Conservation (phyloP, 2,888 invertebrate species). For the Hirtodrosophila confusa region DNA sequence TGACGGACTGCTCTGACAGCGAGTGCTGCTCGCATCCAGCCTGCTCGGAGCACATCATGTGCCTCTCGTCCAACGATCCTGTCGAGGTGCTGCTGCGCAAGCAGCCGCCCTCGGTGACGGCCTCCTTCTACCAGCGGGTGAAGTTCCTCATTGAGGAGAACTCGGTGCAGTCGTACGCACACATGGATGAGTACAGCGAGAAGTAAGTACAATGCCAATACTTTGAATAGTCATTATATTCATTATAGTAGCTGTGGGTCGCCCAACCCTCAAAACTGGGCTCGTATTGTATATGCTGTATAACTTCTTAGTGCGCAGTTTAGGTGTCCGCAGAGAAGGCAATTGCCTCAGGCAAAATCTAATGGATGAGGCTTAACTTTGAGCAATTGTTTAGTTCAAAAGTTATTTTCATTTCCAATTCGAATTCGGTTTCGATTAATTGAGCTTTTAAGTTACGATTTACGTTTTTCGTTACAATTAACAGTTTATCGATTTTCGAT, state of each 20-base stretch:
- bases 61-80: conserved; percentile 97
- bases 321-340: conserved; percentile 33
- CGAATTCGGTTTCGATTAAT: conserved; percentile 22
- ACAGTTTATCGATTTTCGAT: conserved; percentile 20
- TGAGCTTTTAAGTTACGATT: conserved; percentile 20
- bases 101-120: conserved; percentile 97
- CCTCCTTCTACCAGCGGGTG: conserved; percentile 98
- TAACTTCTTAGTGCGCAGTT: conserved; percentile 54
- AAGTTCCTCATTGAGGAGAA: conserved; percentile 99
- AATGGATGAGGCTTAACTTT: conserved; percentile 40
- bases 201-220: conserved; percentile 89
- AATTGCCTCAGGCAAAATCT: conserved; percentile 16
- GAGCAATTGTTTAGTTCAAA: conserved; percentile 31
- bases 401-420: conserved; percentile 11
- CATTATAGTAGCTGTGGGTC: conserved; percentile 11
- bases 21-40: conserved; percentile 97
- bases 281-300: conserved; percentile 35
- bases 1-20: conserved; percentile 99
- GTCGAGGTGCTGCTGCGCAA: conserved; percentile 97
- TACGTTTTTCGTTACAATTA: conserved; percentile 14
- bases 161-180: conserved; percentile 99
- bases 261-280: neutral
- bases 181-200: conserved; percentile 98
- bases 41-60: conserved; percentile 96
- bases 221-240: conserved; percentile 14